Evolutionary conservation across 2,888 invertebrate genomes (phyloP), one percentile per base, ranked within the genome.

Genomic region (Pharmacophagus antenor): DNA sequence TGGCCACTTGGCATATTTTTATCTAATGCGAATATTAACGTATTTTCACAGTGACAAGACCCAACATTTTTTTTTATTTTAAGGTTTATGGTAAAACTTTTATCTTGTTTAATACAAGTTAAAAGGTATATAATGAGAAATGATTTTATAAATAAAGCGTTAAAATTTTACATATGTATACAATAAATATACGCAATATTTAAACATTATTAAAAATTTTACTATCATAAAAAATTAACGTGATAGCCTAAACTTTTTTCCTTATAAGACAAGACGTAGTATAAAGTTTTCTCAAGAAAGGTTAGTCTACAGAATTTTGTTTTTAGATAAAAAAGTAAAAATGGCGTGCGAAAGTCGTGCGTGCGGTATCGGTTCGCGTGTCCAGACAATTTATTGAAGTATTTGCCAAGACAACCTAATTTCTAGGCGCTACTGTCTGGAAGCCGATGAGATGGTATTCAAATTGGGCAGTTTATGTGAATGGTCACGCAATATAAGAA

Each of bases 401-500:
- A 72, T 79, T 81, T 73, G 71, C 76, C 72, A 70, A 71, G 65
- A 65, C 74, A 72, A 71, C 76, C 80, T 79, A 77, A 83, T 81
- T 80, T 73, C 74, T 71, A 76, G 76, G 70, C 63, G 85, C 88
- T 86, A 82, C 88, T 74, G 87, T 82, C 85, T 86, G 84, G 80
- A 75, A 79, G 79, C 77, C 76, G 78, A 76, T 72, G 63, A 70
- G 68, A 63, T 70, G 69, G 67, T 65, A 73, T 75, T 70, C 70
- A 76, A 79, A 80, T 80, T 78, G 67, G 67, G 63, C 58, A 65
- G 67, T 70, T 75, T 72, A 80, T 84, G 77, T 75, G 69, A 67
- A 68, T 66, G 64, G 53, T 67, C 84, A 86, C 83, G 85, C 84
- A 69, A 82, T 51, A 27, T 18, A 53, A 50, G 51, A 56, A 61